Evolutionary conservation across 2,888 invertebrate species (phyloP), one percentile per base, ranked within the genome.

Genomic region (Hyalella azteca): DNA sequence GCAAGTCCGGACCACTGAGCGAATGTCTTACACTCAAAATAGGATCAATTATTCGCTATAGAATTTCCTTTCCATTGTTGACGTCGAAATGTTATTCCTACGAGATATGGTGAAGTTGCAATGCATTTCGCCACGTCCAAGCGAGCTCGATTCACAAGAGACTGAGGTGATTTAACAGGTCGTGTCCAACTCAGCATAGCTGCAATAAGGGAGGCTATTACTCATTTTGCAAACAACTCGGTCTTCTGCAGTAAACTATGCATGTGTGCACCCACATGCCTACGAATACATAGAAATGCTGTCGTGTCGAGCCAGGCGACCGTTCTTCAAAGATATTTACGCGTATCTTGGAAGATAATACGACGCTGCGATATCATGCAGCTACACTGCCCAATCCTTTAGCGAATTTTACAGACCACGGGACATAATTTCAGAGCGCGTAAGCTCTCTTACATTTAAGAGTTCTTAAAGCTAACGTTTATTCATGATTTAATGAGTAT

Each of bases 111-210:
- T 36, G 3, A 0, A n/a, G 2, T 36, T 54, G 22, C 7, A 36
- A 19, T 5, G 66, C 5, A 19, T 66, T 66, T 1, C 15, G 36
- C 39, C 13, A 19, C 39, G 66, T 66, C 36, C 19, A 15, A 11
- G 45, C 66, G 29, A 22, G 32, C 19, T 19, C 15, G 66, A 54
- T 54, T 54, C 66, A 66, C 36, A 66, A 66, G 66, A 66, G 66
- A 66, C 66, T 66, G 66, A 66, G 66, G 66, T 66, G 66, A 66
- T 66, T 66, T 66, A 66, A 66, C 66, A 66, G 66, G 66, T 66
- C 66, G 66, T 66, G 66, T 66, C 66, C 66, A 66, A 66, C 66
- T 66, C 66, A 66, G 66, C 66, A 66, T 66, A 66, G 66, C 66
- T 66, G 66, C 66, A 66, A 66, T 66, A 66, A 66, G 66, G 66